phyloP scores from a whole-genome alignment of 37 sponge, comb jelly and placozoan genomes.

The Bolinopsis microptera region DNA sequence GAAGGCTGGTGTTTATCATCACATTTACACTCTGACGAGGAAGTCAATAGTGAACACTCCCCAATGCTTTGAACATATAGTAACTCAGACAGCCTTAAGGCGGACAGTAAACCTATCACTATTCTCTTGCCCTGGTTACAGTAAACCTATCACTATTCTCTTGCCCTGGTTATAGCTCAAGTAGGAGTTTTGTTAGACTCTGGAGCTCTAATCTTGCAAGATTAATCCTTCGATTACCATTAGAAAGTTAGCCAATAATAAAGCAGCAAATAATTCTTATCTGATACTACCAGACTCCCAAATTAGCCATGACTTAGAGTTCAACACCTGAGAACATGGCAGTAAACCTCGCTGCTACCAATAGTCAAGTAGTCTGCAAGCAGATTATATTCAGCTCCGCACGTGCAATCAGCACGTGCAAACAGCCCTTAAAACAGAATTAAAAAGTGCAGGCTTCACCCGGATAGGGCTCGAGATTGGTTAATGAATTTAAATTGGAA shows the following conservation, averaged over 20 bases:
- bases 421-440: neutral
- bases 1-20: neutral
- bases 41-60: neutral
- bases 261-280: no score
- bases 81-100: neutral
- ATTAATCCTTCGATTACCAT: neutral
- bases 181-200: neutral
- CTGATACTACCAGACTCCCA: neutral
- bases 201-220: neutral
- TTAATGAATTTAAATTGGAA: conserved; percentile 17
- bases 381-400: neutral
- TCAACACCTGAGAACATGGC: neutral
- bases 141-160: neutral
- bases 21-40: neutral
- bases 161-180: neutral
- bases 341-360: neutral
- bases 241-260: neutral
- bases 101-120: neutral
- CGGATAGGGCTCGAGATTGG: conserved; percentile 4
- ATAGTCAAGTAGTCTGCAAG: neutral
- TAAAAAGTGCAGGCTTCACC: neutral
- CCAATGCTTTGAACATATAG: neutral
- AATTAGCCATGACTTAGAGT: neutral
- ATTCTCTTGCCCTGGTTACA: no score
- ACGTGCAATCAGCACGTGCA: neutral